Evolutionary conservation across 1,140 invertebrate genomes (phyloP).

Genomic region (Pachypsylla venusta): DNA sequence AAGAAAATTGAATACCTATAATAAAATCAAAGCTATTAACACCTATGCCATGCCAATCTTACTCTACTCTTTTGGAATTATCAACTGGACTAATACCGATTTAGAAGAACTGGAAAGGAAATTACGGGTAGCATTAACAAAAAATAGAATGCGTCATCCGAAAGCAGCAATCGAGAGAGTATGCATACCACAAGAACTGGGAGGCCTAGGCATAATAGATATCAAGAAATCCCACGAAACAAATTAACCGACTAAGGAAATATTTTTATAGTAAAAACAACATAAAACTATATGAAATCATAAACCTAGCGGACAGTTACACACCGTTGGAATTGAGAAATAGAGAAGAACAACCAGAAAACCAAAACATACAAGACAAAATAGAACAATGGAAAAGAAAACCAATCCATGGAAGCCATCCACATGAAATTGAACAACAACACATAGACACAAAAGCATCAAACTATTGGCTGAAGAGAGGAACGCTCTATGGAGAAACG

Average conservation of each 20-base stretch:
- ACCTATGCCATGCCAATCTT: neutral
- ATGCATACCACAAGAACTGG: neutral
- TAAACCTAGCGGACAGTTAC: neutral
- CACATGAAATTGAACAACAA: conserved; percentile 18
- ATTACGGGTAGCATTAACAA: neutral
- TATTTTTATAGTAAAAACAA: neutral
- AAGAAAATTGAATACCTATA: neutral
- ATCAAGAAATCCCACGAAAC: neutral
- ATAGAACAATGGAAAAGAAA: conserved; percentile 21
- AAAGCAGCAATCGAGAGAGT: neutral
- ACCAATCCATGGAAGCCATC: conserved; percentile 19
- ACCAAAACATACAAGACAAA: neutral
- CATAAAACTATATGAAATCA: neutral
- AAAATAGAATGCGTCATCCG: neutral
- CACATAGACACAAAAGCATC: conserved; percentile 20
- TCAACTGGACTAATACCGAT: neutral
- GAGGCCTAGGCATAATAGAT: neutral
- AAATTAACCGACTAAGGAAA: neutral
- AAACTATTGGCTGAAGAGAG: conserved; percentile 23
- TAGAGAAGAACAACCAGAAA: neutral
- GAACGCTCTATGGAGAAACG: conserved; percentile 19
- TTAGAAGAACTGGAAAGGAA: neutral
- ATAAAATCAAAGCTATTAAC: neutral
- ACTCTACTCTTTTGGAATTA: neutral
- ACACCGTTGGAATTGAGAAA: neutral